Evolutionary conservation across 2,888 invertebrate genomes (phyloP), one percentile per base, ranked within the genome.

Genomic region (Mimas tiliae): DNA sequence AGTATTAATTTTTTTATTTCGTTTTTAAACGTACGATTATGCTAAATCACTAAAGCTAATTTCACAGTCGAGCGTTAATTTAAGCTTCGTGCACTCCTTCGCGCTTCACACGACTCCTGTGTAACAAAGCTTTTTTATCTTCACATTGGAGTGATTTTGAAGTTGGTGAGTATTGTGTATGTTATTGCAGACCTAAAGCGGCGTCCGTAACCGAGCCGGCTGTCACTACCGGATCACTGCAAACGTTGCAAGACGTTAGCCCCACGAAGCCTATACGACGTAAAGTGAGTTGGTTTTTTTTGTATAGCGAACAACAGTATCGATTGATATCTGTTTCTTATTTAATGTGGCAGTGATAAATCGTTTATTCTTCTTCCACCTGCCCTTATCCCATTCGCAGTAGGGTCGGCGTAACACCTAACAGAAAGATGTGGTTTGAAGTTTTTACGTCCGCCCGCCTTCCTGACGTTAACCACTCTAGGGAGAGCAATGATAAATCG

Each of bases 261-360:
- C 93, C 93, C 0, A 93, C 93, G 0, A 93, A 93, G 70, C 91
- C 91, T 64, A 81, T 90, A 67, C 79, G 93, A 69, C 88, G 92
- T 65, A 93, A 93, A 90, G 93, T 92, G 80, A 71, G 67, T 52
- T 45, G 38, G 11, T 27, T 27, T 27, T 27, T 27, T 27, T 27
- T 27, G 27, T 27, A 27, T 3, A 27, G 27, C 27, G 27, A 4
- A 27, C 27, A 27, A 27, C 4, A 4, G 27, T 27, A 27, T 27
- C 27, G 4, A 27, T 27, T 27, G 27, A 27, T 27, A 27, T 27
- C 27, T 27, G 4, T 27, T 4, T 27, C 4, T 27, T 3, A 27
- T 4, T 27, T 27, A 4, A 3, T 27, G 27, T 27, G 4, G 27
- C 27, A 27, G 27, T 27, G 27, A 3, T 27, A 27, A 27, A 27